Conservation (phyloP, 2,888 invertebrate species). For the Agriopis aurantiaria region DNA sequence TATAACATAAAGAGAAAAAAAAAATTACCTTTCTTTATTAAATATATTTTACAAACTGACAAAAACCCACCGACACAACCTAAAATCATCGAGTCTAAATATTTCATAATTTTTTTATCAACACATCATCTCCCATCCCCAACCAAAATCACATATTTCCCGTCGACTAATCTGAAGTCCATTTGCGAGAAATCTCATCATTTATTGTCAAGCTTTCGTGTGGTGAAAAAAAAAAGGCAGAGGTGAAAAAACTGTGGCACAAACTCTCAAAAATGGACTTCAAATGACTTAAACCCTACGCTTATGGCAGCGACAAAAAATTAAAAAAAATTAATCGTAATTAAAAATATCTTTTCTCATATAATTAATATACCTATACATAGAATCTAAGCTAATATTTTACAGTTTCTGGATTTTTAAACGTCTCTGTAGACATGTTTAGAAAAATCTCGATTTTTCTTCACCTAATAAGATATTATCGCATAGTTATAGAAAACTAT, state of each 20-base stretch:
- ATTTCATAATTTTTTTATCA: slow-evolving; percentile 24
- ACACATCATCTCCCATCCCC: slow-evolving; percentile 30
- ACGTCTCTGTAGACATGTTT: not conserved
- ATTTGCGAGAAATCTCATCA: slow-evolving; percentile 33
- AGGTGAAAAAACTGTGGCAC: slow-evolving; percentile 29
- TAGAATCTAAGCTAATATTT: slow-evolving; percentile 67
- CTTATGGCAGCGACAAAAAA: slow-evolving; percentile 76
- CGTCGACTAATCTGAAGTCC: slow-evolving; percentile 39
- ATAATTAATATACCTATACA: slow-evolving; percentile 69
- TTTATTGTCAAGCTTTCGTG: slow-evolving; percentile 49
- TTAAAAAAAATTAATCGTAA: slow-evolving; percentile 50
- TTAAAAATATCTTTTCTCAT: slow-evolving; percentile 81
- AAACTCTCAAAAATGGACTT: slow-evolving; percentile 60
- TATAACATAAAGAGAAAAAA: no score
- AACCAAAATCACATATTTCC: slow-evolving; percentile 40
- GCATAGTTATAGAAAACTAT: slow-evolving; percentile 65
- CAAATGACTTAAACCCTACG: slow-evolving; percentile 61
- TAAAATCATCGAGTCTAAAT: slow-evolving; percentile 29
- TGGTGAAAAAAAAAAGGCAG: slow-evolving; percentile 29
- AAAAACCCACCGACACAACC: slow-evolving; percentile 22
- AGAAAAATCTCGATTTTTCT: slow-evolving; percentile 16
- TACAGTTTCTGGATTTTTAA: slow-evolving; percentile 63
- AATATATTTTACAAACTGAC: slow-evolving; percentile 33
- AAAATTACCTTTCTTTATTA: no score
- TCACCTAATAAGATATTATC: slow-evolving; percentile 26